Evolutionary conservation across 2,888 invertebrate genomes (phyloP).

Genomic region (Platycnemis pennipes): DNA sequence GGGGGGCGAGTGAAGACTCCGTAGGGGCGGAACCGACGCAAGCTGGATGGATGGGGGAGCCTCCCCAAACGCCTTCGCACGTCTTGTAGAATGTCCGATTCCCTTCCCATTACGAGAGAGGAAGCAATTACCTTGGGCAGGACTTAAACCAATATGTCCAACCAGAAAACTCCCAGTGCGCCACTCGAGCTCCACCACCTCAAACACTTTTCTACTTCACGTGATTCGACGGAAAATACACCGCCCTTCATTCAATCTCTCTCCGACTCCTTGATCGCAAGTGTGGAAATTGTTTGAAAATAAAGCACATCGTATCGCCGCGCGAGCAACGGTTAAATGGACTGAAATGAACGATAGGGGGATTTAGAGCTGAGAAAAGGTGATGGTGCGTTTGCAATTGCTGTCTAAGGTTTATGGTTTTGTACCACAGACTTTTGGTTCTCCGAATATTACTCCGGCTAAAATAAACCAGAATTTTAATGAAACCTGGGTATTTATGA

Average conservation of each 20-base stretch:
- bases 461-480: too few relatives aligned
- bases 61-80: constrained; percentile 12
- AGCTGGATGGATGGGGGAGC: neutral
- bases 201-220: neutral
- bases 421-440: too few relatives aligned
- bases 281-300: neutral
- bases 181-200: neutral
- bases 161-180: neutral
- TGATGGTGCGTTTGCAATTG: too few relatives aligned
- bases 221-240: neutral
- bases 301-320: neutral
- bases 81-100: neutral
- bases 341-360: too few relatives aligned
- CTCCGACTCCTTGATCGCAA: neutral
- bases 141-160: constrained; percentile 15
- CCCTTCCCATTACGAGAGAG: neutral
- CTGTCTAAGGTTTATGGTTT: too few relatives aligned
- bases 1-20: neutral
- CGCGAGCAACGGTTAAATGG: too few relatives aligned
- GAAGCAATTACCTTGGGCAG: constrained; percentile 6
- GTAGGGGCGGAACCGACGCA: neutral
- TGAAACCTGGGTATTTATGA: too few relatives aligned
- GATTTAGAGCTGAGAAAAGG: too few relatives aligned
- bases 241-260: neutral
- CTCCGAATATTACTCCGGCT: too few relatives aligned